Evolutionary conservation across 1,140 invertebrate genomes (phyloP).

Genomic region (Polypedilum pembai): DNA sequence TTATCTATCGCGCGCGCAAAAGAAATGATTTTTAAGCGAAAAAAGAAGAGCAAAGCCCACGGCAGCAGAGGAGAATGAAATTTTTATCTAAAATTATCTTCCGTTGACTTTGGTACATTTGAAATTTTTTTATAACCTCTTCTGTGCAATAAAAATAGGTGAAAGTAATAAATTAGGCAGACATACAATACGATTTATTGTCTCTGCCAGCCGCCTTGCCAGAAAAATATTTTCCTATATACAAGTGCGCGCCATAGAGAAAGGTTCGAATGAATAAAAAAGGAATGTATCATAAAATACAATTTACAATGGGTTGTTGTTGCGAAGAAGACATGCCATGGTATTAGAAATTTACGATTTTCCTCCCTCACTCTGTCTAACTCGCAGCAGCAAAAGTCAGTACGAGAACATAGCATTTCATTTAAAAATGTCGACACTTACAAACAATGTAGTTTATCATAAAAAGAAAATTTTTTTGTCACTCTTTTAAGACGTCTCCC

Average conservation of each 20-base stretch:
- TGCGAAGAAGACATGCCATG: neutral
- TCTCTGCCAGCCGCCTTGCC: neutral
- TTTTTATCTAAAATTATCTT: slow-evolving; percentile 17
- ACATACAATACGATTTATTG: slow-evolving; percentile 28
- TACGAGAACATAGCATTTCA: neutral
- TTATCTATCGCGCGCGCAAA: no score
- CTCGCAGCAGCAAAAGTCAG: neutral
- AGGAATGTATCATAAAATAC: slow-evolving; percentile 20
- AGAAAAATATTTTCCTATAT: neutral
- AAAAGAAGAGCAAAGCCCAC: neutral
- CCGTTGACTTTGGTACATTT: neutral
- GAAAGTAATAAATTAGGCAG: slow-evolving; percentile 25
- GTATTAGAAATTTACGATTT: neutral
- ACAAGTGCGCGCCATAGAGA: neutral
- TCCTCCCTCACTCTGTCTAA: neutral
- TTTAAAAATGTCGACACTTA: neutral
- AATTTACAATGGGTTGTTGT: neutral
- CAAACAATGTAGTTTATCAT: neutral
- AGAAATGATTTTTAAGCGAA: neutral
- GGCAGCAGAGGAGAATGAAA: neutral
- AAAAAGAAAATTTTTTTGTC: no score
- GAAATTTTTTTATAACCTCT: neutral
- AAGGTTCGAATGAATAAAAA: neutral
- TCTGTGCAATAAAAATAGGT: slow-evolving; percentile 7
- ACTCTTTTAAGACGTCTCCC: no score